A percentile compares a stretch with the other conserved stretches of the same genome.
phyloP scores from a whole-genome alignment of 2,888 invertebrate genomes.

The Archaeoteleia sp. region DNA sequence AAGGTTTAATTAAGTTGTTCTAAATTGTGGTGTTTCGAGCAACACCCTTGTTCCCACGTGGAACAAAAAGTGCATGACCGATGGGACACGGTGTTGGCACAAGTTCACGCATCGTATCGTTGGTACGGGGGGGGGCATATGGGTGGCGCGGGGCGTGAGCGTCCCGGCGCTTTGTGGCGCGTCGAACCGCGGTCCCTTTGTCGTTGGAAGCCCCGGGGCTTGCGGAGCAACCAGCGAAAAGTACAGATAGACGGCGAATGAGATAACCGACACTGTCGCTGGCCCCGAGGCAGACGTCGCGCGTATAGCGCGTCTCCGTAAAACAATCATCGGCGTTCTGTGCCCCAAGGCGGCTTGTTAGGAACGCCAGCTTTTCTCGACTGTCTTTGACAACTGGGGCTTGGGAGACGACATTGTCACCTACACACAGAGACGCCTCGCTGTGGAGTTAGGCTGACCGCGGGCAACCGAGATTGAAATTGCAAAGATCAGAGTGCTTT shows the following conservation, averaged over 20 bases:
- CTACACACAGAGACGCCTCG: constrained; percentile 19
- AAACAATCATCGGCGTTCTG: constrained; percentile 69
- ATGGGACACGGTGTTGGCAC: constrained; percentile 31
- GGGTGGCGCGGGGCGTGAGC: constrained; percentile 59
- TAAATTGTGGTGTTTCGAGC: too few relatives aligned
- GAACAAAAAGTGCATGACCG: constrained; percentile 19
- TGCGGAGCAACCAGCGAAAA: constrained; percentile 59
- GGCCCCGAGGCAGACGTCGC: constrained; percentile 31
- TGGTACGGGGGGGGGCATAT: constrained; percentile 16
- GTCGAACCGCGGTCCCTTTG: constrained; percentile 74
- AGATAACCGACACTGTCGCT: constrained; percentile 37
- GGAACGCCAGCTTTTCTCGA: constrained; percentile 59
- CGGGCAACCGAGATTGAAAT: constrained; percentile 65
- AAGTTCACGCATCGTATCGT: constrained; percentile 67
- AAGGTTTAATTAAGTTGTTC: too few relatives aligned
- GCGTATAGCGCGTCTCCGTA: constrained; percentile 40
- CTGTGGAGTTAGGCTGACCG: constrained; percentile 52
- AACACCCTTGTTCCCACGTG: constrained; percentile 12
- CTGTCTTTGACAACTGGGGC: constrained; percentile 47
- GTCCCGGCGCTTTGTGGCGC: constrained; percentile 74
- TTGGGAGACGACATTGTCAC: constrained; percentile 44
- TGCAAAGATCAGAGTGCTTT: constrained; percentile 52
- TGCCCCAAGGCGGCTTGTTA: constrained; percentile 70
- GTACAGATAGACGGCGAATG: constrained; percentile 32
- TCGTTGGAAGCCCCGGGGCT: constrained; percentile 64